Base-by-base conservation (phyloP, 2,797 vertebrate genomes). In the Alcedo quadribrachys region DNA sequence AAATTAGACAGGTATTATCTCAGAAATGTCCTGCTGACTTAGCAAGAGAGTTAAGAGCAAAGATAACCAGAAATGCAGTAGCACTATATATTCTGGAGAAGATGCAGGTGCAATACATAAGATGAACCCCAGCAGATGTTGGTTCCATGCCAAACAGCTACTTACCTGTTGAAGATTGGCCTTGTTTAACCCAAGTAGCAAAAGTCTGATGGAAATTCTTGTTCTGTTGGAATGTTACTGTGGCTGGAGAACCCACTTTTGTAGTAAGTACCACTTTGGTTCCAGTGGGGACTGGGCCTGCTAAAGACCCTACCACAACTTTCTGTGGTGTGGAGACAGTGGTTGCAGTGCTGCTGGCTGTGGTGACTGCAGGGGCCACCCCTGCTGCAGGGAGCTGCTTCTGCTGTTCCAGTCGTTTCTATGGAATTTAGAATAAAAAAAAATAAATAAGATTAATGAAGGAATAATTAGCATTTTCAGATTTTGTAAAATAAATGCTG, bases 141-240 rank as follows among this genome's bases (percentile, higher is more conserved):
- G 32, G 33, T 58, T 61, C 62, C 57, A 25, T 6, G 48, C 60
- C 3, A 63, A 83, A 54, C 1, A 6, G 37, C 7, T 33, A 24
- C 97, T 98, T 97, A 99, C 99, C 99, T 98, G 98, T 97, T 82
- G 98, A 98, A 82, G 97, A 98, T 57, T 99, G 99, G 97, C 99
- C 99, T 98, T 99, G 99, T 88, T 99, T 99, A 96, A 99, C 99
- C 99, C 99, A 99, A 13, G 99, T 99, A 65, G 99, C 99, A 78
- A 99, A 99, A 8, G 99, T 99, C 57, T 99, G 99, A 90, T 99
- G 99, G 97, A 99, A 99, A 97, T 99, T 99, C 97, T 99, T 99
- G 97, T 98, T 99, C 96, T 98, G 99, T 88, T 99, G 99, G 98
- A 99, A 99, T 98, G 99, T 99, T 86, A 99, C 98, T 75, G 98